A percentile compares a stretch with the other conserved stretches of the same genome.
phyloP scores from a whole-genome alignment of 2,888 invertebrate genomes.

The Mythimna impura region DNA sequence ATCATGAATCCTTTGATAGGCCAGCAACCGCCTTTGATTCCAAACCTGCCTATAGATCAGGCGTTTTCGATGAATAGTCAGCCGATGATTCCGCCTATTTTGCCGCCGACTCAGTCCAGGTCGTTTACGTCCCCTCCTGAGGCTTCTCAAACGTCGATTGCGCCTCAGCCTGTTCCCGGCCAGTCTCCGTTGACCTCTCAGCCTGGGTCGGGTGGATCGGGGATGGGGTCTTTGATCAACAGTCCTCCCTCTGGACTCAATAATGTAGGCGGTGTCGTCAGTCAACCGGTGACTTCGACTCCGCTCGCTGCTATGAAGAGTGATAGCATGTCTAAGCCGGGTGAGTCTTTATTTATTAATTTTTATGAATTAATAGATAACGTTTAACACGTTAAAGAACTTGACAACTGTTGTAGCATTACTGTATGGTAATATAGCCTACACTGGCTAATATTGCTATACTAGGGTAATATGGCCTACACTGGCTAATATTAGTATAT shows the following conservation, averaged over 20 bases:
- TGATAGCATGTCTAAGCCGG: slow-evolving; percentile 83
- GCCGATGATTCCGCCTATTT: slow-evolving; percentile 29
- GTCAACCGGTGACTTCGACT: slow-evolving; percentile 85
- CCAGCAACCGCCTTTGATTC: slow-evolving; percentile 41
- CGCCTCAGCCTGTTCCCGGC: slow-evolving; percentile 48
- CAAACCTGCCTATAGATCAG: slow-evolving; percentile 43
- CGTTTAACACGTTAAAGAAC: no score
- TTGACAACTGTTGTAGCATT: no score
- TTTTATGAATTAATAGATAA: slow-evolving; percentile 4
- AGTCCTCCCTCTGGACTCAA: slow-evolving; percentile 77
- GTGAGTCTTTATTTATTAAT: slow-evolving; percentile 49
- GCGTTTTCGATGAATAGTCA: slow-evolving; percentile 28
- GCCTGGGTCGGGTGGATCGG: slow-evolving; percentile 71
- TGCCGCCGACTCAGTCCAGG: slow-evolving; percentile 18
- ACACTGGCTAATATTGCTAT: no score
- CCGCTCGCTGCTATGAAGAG: slow-evolving; percentile 81
- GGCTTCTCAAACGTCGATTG: neutral
- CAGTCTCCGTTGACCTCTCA: slow-evolving; percentile 69
- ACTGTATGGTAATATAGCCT: no score
- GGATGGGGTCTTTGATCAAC: slow-evolving; percentile 74
- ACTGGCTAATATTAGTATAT: no score
- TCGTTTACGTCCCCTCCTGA: slow-evolving; percentile 43
- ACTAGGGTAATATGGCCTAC: no score
- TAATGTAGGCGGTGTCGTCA: slow-evolving; percentile 68
- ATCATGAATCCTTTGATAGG: slow-evolving; percentile 22